Percentiles rank a stretch among this genome's conserved stretches.
phyloP scores from a whole-genome alignment of 2,888 invertebrate species.

The Callinectes sapidus region DNA sequence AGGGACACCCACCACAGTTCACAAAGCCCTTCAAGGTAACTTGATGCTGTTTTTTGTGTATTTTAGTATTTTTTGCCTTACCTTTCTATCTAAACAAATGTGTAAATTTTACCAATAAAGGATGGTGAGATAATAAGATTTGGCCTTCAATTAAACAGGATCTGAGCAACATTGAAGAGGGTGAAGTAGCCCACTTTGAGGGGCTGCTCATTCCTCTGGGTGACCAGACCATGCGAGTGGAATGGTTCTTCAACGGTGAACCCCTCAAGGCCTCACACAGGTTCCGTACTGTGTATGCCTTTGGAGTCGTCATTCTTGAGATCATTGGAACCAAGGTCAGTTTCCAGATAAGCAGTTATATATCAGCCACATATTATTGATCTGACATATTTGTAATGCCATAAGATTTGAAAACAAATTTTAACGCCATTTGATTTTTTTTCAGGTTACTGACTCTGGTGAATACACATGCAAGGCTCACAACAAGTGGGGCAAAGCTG shows the following conservation, averaged over 20 bases:
- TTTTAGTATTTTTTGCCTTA: background rate
- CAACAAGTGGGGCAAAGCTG: constrained; percentile 89
- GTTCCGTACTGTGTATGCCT: constrained; percentile 94
- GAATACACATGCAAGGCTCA: constrained; percentile 91
- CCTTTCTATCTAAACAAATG: background rate
- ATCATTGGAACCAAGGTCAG: constrained; percentile 87
- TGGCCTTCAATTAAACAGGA: constrained; percentile 79
- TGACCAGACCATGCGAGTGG: constrained; percentile 94
- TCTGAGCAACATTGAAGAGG: constrained; percentile 90
- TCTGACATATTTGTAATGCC: background rate
- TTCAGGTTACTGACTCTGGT: constrained; percentile 86
- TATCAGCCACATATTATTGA: background rate
- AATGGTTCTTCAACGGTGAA: constrained; percentile 97
- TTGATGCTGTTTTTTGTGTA: background rate
- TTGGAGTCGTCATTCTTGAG: constrained; percentile 97
- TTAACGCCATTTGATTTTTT: background rate
- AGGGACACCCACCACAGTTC: constrained; percentile 90
- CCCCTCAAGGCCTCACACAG: constrained; percentile 82
- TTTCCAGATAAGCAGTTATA: background rate
- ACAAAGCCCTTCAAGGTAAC: constrained; percentile 81
- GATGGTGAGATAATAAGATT: background rate
- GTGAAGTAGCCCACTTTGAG: constrained; percentile 98
- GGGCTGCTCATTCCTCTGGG: constrained; percentile 95
- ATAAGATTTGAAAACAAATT: background rate
- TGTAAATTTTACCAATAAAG: background rate